Evolutionary conservation across 2,113 vertebrate genomes (phyloP), one percentile per base, ranked within the genome.

Genomic region (Dromaius novaehollandiae): DNA sequence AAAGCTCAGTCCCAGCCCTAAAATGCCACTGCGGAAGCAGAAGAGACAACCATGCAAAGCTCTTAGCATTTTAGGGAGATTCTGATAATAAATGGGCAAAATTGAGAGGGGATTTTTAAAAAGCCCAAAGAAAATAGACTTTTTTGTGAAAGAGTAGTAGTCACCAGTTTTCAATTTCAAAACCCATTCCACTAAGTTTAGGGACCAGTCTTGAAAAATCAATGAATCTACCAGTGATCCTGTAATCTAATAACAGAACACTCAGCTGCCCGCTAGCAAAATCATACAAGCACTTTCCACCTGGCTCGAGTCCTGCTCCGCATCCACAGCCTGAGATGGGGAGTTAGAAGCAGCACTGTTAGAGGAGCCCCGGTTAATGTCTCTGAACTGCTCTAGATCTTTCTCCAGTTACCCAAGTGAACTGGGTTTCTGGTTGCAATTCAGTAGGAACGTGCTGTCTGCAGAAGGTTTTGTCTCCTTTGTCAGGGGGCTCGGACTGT

Each of bases 371-470:
- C 76, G 18, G 32, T 1, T 8, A 9, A 55, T 13, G 4, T n/a
- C 68, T 25, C 53, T 30, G 14, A 40, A 10, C n/a, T 42, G 6
- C 42, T 89, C 84, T 9, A 42, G 7, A 60, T 34, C 11, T 1
- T 6, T 14, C 53, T 61, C 53, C 48, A 36, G 6, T 2, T n/a
- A 24, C 0, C 32, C 51, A 38, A 65, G 12, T 56, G 28, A 38
- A 8, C 68, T 22, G 6, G 24, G 5, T 50, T 60, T 38, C 64
- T 15, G 1, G 16, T 26, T 0, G 0, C 0, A 1, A 42, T 22
- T 68, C 51, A 21, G 1, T 0, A 85, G 65, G 38, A 60, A 64
- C 0, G 0, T 0, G 3, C 7, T 11, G 6, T 56, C 12, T n/a
- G 74, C 53, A 17, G 48, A 48, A 16, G 9, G 17, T 20, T 71